Evolutionary conservation across 2,113 vertebrate genomes (phyloP).

Genomic region (Pachycephala philippinensis): DNA sequence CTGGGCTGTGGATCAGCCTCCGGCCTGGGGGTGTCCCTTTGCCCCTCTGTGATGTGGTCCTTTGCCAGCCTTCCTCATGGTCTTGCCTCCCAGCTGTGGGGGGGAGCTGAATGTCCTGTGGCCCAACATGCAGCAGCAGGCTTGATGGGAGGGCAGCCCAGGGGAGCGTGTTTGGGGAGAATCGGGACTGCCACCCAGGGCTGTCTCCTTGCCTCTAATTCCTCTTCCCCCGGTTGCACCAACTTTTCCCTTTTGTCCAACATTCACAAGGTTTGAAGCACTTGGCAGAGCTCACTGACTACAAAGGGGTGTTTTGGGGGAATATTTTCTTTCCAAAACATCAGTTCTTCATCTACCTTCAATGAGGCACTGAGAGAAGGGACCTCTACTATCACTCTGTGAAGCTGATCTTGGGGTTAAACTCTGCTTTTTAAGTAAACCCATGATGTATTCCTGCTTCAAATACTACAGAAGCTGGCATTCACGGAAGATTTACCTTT

Average conservation of each 20-base stretch:
- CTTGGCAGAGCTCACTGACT: neutral
- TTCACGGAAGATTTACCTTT: neutral
- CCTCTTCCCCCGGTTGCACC: neutral
- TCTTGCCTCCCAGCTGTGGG: neutral
- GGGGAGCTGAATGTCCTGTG: neutral
- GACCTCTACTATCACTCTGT: neutral
- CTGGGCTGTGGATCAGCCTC: neutral
- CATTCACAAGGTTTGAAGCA: neutral
- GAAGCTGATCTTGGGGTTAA: neutral
- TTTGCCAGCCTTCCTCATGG: neutral
- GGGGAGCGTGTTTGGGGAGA: neutral
- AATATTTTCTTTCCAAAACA: neutral
- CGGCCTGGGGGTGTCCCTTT: neutral
- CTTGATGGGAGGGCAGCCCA: neutral
- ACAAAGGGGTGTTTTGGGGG: neutral
- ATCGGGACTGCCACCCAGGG: neutral
- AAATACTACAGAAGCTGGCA: neutral
- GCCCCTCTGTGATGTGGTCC: accelerated
- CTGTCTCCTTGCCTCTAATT: neutral
- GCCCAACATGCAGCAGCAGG: accelerated
- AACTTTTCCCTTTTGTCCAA: neutral
- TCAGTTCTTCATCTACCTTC: neutral
- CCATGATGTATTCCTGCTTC: neutral
- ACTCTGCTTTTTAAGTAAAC: neutral
- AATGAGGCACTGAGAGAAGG: neutral